Conservation (phyloP, 2,797 vertebrate species). For the Calcarius lapponicus region DNA sequence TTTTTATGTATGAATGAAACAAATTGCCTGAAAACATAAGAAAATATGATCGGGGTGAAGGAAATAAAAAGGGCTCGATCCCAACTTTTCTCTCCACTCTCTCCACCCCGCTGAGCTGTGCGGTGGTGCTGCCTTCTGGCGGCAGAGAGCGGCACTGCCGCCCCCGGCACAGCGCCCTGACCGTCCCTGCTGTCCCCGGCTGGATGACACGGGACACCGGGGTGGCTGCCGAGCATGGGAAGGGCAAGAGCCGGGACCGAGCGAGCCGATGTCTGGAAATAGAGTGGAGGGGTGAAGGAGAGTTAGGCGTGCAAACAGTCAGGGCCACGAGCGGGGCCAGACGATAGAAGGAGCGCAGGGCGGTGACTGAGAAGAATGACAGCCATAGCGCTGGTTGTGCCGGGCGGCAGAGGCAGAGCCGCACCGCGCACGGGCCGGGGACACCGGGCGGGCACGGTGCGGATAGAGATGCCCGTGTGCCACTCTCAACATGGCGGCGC, state of each 20-base stretch:
- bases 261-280: too few relatives aligned
- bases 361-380: neutral
- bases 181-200: neutral
- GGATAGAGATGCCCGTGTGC: accelerated
- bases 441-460: accelerated
- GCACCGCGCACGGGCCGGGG: neutral
- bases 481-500: neutral
- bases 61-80: neutral
- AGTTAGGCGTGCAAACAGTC: neutral
- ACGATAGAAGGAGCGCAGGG: neutral
- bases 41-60: accelerated
- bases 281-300: neutral
- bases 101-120: neutral
- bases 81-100: accelerated
- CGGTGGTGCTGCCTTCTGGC: neutral
- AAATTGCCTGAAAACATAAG: neutral
- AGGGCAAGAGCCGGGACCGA: too few relatives aligned
- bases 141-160: neutral
- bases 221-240: neutral
- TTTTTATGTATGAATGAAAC: neutral
- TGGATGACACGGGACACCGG: neutral
- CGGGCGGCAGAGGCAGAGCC: neutral
- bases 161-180: neutral
- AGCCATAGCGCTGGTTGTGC: neutral
- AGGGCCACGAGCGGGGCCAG: too few relatives aligned